Conservation (phyloP, 2,113 vertebrate species). For the Ochotona curzoniae region DNA sequence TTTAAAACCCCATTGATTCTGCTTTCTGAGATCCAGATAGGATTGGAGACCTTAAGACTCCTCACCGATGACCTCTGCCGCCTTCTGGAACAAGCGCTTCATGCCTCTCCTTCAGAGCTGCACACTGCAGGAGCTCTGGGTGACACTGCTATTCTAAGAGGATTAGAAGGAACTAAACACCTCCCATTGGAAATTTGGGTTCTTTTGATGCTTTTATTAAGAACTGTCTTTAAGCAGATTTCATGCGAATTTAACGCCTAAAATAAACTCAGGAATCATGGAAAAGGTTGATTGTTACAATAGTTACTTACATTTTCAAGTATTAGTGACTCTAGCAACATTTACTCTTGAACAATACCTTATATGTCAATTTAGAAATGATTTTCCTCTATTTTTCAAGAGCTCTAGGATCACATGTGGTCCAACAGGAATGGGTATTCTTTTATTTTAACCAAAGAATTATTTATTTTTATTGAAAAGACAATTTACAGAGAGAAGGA, state of each 20-base stretch:
- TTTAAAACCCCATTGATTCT: not conserved
- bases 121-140: not conserved
- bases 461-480: no score
- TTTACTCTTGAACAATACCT: conserved; percentile 1
- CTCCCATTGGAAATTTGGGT: not conserved
- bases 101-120: not conserved
- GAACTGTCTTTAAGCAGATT: not conserved
- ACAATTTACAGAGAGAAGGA: no score
- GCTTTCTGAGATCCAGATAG: no score
- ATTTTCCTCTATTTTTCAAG: not conserved
- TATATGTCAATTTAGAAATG: not conserved
- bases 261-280: conserved; percentile 18
- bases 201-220: not conserved
- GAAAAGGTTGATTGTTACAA: not conserved
- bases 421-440: not conserved
- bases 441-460: not conserved
- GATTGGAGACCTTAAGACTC: not conserved
- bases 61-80: not conserved
- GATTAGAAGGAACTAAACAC: not conserved
- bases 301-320: not conserved
- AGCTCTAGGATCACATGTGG: not conserved
- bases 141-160: not conserved
- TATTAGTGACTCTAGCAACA: not conserved
- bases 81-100: not conserved
- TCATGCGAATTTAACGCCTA: not conserved